Conservation (phyloP, 2,797 vertebrate species). For the Crocidura indochinensis region DNA sequence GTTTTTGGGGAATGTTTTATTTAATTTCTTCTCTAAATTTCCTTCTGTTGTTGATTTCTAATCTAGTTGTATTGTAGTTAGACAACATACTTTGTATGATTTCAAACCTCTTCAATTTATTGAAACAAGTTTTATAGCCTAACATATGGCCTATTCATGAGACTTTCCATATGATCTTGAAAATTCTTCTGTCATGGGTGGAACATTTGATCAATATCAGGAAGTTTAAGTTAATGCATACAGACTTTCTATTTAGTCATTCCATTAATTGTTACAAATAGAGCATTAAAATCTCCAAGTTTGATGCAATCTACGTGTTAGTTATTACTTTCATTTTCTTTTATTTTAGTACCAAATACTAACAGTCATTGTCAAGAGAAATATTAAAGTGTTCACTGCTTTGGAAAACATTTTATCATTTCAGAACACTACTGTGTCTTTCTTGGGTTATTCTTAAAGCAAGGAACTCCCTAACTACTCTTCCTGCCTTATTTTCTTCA, state of each 20-base stretch:
- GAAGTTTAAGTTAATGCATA: background rate
- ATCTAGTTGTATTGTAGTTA: constrained; percentile 52
- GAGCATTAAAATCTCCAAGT: background rate
- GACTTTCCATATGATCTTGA: constrained; percentile 6
- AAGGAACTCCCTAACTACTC: no score
- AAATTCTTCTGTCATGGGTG: constrained; percentile 30
- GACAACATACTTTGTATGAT: constrained; percentile 47
- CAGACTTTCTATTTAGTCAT: constrained; percentile 13
- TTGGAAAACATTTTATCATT: no score
- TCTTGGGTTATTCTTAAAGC: no score
- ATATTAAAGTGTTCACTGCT: no score
- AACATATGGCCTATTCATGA: constrained; percentile 29
- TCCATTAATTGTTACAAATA: background rate
- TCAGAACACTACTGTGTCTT: no score
- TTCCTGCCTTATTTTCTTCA: no score
- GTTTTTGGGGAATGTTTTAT: constrained; percentile 45
- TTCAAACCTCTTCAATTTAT: constrained; percentile 57
- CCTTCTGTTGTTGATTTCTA: constrained; percentile 62
- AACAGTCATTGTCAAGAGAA: no score
- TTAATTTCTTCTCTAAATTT: constrained; percentile 56
- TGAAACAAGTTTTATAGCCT: constrained; percentile 48
- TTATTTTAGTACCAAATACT: no score
- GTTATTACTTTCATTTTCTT: no score
- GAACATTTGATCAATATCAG: constrained; percentile 7
- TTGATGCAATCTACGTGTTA: background rate